A percentile compares a stretch with the other conserved stretches of the same genome.
phyloP scores from a whole-genome alignment of 2,113 vertebrate species.

The Alosa alosa region DNA sequence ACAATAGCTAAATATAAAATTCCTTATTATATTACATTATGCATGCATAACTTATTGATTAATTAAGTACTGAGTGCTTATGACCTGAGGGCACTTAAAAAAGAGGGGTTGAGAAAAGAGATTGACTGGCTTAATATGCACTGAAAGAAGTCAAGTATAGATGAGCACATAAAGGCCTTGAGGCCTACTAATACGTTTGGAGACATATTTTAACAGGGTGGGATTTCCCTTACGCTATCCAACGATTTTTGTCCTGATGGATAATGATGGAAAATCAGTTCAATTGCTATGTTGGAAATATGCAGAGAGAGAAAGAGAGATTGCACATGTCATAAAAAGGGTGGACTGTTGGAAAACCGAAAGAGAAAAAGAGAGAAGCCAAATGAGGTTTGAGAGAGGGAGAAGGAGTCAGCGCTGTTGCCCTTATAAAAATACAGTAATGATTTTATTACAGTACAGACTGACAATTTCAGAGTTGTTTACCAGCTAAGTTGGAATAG shows the following conservation, averaged over 20 bases:
- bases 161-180: constrained; percentile 30
- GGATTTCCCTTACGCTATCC: constrained; percentile 48
- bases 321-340: constrained; percentile 41
- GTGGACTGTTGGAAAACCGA: neutral
- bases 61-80: neutral
- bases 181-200: constrained; percentile 46
- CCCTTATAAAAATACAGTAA: constrained; percentile 20
- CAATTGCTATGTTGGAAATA: constrained; percentile 28
- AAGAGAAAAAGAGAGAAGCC: neutral
- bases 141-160: constrained; percentile 44
- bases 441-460: constrained; percentile 20
- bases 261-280: constrained; percentile 52
- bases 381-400: neutral
- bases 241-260: constrained; percentile 45
- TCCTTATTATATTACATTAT: neutral
- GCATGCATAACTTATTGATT: neutral
- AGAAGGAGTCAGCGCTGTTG: neutral
- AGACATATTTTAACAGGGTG: constrained; percentile 47
- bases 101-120: neutral
- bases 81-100: neutral
- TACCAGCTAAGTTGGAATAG: constrained; percentile 4
- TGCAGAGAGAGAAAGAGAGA: constrained; percentile 46
- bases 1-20: neutral
- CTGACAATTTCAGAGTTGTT: constrained; percentile 26
- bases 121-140: constrained; percentile 51